A percentile compares a stretch with the other conserved stretches of the same genome.
Evolutionary conservation across 2,113 vertebrate genomes (phyloP).

Genomic region (Ia io): DNA sequence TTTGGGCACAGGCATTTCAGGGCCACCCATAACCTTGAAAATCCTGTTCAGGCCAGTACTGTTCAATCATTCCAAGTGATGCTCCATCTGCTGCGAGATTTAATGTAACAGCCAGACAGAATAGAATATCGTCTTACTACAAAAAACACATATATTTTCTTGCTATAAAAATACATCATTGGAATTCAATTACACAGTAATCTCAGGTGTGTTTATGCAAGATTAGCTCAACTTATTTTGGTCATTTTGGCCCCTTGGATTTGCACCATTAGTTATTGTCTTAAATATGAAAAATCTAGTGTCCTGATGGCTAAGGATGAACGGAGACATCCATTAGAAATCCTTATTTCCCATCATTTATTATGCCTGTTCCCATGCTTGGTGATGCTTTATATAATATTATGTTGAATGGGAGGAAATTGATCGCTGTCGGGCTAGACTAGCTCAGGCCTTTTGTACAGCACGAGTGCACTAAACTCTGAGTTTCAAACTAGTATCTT

Average conservation of each 20-base stretch:
- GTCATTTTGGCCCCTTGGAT: slow-evolving; percentile 4
- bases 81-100: background rate
- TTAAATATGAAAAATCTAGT: slow-evolving; percentile 49
- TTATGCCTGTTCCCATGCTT: background rate
- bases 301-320: slow-evolving; percentile 29
- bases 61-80: background rate
- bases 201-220: slow-evolving; percentile 11
- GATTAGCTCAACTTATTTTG: slow-evolving; percentile 47
- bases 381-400: background rate
- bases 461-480: background rate
- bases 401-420: background rate
- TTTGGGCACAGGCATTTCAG: background rate
- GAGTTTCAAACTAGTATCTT: background rate
- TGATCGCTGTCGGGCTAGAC: background rate
- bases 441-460: background rate
- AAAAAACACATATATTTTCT: background rate
- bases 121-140: background rate
- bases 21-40: background rate
- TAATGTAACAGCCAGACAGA: background rate
- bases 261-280: slow-evolving; percentile 27
- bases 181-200: slow-evolving; percentile 26
- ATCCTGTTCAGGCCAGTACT: background rate
- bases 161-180: slow-evolving; percentile 43
- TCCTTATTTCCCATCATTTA: slow-evolving; percentile 23
- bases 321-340: slow-evolving; percentile 9